A percentile compares a stretch with the other conserved stretches of the same genome.
These are phyloP conservation scores for Oreortyx pictus DNA, from an alignment of 2,797 vertebrate species.

Conservation along the genomic window DNA sequence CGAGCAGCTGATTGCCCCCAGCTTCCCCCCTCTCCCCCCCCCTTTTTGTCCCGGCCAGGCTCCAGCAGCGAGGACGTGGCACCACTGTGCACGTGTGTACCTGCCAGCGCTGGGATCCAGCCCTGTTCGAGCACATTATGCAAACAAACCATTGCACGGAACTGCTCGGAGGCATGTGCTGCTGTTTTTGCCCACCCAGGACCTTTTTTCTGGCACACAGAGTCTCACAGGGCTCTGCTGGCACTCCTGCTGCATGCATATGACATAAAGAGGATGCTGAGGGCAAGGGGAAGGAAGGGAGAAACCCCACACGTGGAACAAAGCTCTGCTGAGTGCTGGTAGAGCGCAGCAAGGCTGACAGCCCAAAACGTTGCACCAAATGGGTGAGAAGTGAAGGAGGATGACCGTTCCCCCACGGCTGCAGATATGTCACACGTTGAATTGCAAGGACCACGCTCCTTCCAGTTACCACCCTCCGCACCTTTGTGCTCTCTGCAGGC, in stretches of 20 bases:
- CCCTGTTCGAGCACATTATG: not conserved
- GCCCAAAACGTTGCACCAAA: not conserved
- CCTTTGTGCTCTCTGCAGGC: not conserved
- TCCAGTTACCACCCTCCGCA: not conserved
- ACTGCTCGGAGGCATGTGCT: not conserved
- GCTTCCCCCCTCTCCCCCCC: not conserved
- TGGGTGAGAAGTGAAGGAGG: not conserved
- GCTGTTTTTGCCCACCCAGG: not conserved
- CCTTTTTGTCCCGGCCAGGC: fast-evolving
- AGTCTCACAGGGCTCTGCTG: not conserved
- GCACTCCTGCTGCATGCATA: not conserved
- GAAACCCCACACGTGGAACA: not conserved
- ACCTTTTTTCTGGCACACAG: fast-evolving
- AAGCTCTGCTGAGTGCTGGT: not conserved
- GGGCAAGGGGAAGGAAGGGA: not conserved
- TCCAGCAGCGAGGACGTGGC: not conserved
- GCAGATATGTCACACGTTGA: not conserved
- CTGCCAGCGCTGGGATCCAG: not conserved
- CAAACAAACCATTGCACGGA: not conserved
- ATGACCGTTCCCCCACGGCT: not conserved
- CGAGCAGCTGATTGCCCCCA: not conserved
- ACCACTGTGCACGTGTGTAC: not conserved
- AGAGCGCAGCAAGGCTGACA: not conserved
- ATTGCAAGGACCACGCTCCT: not conserved
- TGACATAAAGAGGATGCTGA: not conserved